Percentiles rank a stretch among this genome's conserved stretches.
Conservation (phyloP, 2,888 invertebrate genomes). For the Neoaliturus tenellus region DNA sequence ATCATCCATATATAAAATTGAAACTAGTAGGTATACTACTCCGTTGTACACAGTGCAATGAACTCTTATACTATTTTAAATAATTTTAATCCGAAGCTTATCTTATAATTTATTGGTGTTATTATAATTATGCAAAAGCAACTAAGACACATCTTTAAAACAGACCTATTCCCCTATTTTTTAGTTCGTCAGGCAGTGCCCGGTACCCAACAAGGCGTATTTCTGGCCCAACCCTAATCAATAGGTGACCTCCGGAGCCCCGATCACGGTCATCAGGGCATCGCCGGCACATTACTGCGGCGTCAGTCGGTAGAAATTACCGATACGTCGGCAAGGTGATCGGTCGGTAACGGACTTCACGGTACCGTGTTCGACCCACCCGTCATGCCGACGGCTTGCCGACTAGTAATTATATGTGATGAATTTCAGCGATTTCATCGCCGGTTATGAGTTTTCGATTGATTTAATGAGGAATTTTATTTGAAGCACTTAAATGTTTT, state of each 20-base stretch:
- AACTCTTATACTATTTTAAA: too few relatives aligned
- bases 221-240: background rate
- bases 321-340: background rate
- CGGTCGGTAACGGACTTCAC: background rate
- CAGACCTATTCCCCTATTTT: too few relatives aligned
- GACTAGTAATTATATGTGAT: constrained; percentile 13
- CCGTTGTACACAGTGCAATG: too few relatives aligned
- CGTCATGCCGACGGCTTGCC: background rate
- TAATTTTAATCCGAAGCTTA: too few relatives aligned
- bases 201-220: background rate
- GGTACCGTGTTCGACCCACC: background rate
- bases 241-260: constrained; percentile 1
- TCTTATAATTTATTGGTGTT: too few relatives aligned
- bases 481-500: too few relatives aligned
- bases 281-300: constrained; percentile 25
- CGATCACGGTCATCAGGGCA: constrained; percentile 22
- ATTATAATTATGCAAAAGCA: too few relatives aligned
- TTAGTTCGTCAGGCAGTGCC: too few relatives aligned
- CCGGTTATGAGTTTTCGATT: background rate
- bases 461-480: background rate
- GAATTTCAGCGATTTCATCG: constrained; percentile 32
- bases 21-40: too few relatives aligned
- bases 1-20: too few relatives aligned
- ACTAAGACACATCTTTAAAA: too few relatives aligned
- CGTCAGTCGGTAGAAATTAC: too few relatives aligned